A percentile compares a stretch with the other conserved stretches of the same genome.
phyloP scores from a whole-genome alignment of 2,113 vertebrate species.

The Galbula dea region DNA sequence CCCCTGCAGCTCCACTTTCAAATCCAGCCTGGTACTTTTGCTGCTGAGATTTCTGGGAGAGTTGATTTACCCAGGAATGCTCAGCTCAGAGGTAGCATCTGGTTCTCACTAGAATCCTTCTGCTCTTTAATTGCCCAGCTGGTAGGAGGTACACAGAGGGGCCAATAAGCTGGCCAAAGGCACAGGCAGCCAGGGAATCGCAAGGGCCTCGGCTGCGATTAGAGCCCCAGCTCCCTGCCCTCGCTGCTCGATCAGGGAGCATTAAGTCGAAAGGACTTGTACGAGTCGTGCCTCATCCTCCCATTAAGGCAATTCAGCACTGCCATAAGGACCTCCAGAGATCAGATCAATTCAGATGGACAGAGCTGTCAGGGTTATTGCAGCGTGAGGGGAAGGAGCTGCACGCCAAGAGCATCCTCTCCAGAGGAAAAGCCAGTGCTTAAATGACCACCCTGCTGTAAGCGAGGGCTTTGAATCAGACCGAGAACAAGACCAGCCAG shows the following conservation, averaged over 20 bases:
- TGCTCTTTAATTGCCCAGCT: slow-evolving; percentile 13
- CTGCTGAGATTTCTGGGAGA: not conserved
- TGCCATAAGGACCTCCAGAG: not conserved
- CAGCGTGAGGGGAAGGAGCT: not conserved
- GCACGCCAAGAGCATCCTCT: not conserved
- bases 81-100: slow-evolving; percentile 22
- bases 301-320: not conserved
- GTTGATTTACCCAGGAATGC: not conserved
- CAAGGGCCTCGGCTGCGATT: not conserved
- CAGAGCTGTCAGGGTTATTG: not conserved
- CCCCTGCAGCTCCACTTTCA: not conserved
- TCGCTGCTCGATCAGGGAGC: not conserved
- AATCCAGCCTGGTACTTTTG: not conserved
- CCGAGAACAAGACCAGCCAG: slow-evolving; percentile 15
- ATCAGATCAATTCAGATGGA: not conserved
- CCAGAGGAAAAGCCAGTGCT: slow-evolving; percentile 21
- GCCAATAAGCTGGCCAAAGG: not conserved
- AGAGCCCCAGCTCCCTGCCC: not conserved
- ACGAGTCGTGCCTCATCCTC: not conserved
- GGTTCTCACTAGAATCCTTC: not conserved
- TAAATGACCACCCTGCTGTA: not conserved
- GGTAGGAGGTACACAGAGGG: not conserved
- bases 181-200: not conserved
- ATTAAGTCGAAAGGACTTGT: not conserved
- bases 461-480: not conserved